Conservation (phyloP, 1,140 invertebrate genomes). For the Sycophaga agraensis region DNA sequence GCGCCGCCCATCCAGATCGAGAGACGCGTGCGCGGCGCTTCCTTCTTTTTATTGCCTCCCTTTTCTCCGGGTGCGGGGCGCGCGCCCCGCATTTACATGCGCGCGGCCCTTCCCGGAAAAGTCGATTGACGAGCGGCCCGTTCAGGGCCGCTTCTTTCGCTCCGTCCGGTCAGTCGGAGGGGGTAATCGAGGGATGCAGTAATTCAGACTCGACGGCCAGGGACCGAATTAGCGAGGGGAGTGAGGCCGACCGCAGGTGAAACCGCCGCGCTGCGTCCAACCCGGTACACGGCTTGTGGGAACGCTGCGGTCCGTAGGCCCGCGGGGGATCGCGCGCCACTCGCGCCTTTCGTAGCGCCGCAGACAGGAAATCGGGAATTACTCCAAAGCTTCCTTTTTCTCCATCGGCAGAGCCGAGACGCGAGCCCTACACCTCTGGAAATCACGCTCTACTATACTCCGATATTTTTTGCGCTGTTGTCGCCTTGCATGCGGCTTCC, state of each 20-base stretch:
- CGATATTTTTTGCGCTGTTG: too few species aligned
- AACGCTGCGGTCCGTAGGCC: conserved; percentile 1
- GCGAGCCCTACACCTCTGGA: too few species aligned
- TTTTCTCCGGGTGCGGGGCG: neutral
- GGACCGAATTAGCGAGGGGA: conserved; percentile 9
- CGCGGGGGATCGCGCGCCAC: too few species aligned
- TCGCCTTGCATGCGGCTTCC: too few species aligned
- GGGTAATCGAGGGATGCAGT: conserved; percentile 20
- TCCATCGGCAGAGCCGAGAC: too few species aligned
- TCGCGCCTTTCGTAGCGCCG: too few species aligned
- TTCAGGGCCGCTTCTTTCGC: neutral
- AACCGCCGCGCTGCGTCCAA: neutral
- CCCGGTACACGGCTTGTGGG: too few species aligned
- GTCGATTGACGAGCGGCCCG: neutral
- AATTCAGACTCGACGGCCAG: conserved; percentile 21
- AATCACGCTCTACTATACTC: too few species aligned
- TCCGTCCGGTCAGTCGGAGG: neutral
- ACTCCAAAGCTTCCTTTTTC: neutral
- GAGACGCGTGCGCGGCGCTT: too few species aligned
- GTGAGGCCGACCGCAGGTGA: conserved; percentile 1
- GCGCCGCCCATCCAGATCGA: too few species aligned
- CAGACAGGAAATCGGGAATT: conserved; percentile 27
- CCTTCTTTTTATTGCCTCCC: conserved; percentile 27
- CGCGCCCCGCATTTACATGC: conserved; percentile 2
- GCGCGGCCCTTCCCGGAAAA: conserved; percentile 17